phyloP scores from a whole-genome alignment of 2,888 invertebrate genomes.

The Acronicta leporina region DNA sequence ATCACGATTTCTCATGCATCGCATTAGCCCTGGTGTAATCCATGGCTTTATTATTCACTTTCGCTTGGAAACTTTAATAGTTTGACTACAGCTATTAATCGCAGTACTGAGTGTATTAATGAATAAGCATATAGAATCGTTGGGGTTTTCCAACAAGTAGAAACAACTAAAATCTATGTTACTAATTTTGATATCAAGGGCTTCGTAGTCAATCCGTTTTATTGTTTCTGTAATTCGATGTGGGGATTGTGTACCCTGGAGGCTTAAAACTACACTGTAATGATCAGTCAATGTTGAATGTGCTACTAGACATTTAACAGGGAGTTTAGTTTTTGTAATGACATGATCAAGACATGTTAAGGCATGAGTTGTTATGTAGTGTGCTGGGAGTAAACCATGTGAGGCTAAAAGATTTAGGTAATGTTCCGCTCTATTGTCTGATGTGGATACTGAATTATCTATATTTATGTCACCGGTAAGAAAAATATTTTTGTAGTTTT shows the following conservation, averaged over 20 bases:
- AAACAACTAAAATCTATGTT: background rate
- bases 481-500: slow-evolving; percentile 1
- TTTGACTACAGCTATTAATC: background rate
- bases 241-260: background rate
- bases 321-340: background rate
- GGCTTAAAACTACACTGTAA: slow-evolving; percentile 1
- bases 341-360: slow-evolving; percentile 4
- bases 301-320: slow-evolving; percentile 1
- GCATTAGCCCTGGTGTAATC: too few relatives aligned
- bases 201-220: background rate
- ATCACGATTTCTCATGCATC: slow-evolving; percentile 2
- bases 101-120: background rate
- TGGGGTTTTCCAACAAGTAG: background rate
- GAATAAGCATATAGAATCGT: background rate
- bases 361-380: slow-evolving; percentile 1
- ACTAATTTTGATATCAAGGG: background rate
- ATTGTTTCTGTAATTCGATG: background rate
- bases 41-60: slow-evolving; percentile 3
- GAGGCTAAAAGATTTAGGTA: slow-evolving; percentile 1
- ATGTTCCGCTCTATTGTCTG: background rate
- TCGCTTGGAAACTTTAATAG: background rate
- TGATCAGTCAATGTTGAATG: slow-evolving; percentile 1
- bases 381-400: slow-evolving; percentile 1
- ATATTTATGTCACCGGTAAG: slow-evolving; percentile 1
- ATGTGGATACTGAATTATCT: background rate